Conservation (phyloP, 2,113 vertebrate species). For the Oxygymnocypris stewartii region DNA sequence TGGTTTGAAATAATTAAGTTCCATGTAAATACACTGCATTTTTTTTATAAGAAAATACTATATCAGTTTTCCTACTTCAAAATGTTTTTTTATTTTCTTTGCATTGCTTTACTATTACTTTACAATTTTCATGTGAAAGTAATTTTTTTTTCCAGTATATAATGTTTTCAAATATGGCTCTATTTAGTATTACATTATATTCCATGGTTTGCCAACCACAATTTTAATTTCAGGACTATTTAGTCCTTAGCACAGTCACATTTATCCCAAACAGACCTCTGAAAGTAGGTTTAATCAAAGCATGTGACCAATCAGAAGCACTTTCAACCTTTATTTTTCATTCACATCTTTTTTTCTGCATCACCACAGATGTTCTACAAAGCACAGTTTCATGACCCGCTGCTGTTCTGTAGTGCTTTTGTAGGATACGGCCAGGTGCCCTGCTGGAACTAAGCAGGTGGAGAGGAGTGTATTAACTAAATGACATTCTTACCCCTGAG, state of each 20-base stretch:
- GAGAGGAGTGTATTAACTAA: not conserved
- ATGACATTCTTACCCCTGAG: constrained; percentile 78
- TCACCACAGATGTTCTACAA: too few relatives aligned
- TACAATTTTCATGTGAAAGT: too few relatives aligned
- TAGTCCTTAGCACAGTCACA: not conserved
- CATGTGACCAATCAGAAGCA: not conserved
- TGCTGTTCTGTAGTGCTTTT: not conserved
- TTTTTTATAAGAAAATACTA: too few relatives aligned
- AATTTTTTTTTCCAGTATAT: too few relatives aligned
- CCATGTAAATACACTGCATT: not conserved
- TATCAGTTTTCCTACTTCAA: too few relatives aligned
- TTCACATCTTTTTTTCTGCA: not conserved
- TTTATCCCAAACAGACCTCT: not conserved
- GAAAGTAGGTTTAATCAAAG: not conserved
- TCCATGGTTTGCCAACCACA: not conserved
- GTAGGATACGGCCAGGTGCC: not conserved
- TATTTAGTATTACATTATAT: not conserved
- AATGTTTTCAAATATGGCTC: not conserved
- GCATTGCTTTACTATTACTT: too few relatives aligned
- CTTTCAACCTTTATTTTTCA: not conserved
- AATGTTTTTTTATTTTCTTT: too few relatives aligned
- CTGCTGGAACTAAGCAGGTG: not conserved
- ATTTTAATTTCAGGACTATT: not conserved
- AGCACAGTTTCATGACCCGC: not conserved
- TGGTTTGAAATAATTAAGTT: not conserved